Base-by-base conservation (phyloP, 1,140 invertebrate species). In the Zophobas atratus region DNA sequence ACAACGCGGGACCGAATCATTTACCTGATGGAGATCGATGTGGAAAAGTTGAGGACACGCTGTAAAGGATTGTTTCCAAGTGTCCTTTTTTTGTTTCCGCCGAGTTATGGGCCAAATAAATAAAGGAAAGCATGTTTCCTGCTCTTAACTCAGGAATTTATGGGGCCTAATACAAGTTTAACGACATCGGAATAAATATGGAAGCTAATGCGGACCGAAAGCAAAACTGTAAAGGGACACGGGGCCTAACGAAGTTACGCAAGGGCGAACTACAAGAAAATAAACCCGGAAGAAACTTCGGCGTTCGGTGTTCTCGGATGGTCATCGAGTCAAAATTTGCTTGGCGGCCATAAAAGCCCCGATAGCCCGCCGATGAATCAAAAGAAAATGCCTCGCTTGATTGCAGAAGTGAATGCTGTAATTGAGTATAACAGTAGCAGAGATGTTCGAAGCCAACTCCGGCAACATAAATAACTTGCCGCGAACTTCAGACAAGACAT, bases 401-500 rank as follows among this genome's bases (percentile, higher is more conserved):
- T 67, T 67, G 60, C 32, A 67, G 60, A 67, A 67, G 36, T 67
- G 60, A 51, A 67, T 67, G 60, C 60, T 67, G 60, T 67, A 67
- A 67, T 67, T 67, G 60, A 67, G 60, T 67, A 67, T 67, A 67
- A 67, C 60, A 67, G 60, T 67, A 20, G 60, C 60, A 43, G 60
- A 39, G 60, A 36, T 67, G 60, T 67, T 67, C 53, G 74, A 75
- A 75, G 74, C 55, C 46, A 63, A 75, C 55, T 75, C 60, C 57
- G 74, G 49, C 49, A 67, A 75, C 74, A 75, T 75, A 67, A 75
- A 75, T 67, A 75, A 75, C 55, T 75, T 63, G 46, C 46, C 55
- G 41, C 70, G 70, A 53, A 75, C 57, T 75, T 75, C 53, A 75
- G 74, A 75, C 74, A 75, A 75, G 74, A 75, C 57, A 75, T 75